These are phyloP conservation scores for Adineta ricciae DNA, from an alignment of 2,888 invertebrate species.

Conservation along the genomic window DNA sequence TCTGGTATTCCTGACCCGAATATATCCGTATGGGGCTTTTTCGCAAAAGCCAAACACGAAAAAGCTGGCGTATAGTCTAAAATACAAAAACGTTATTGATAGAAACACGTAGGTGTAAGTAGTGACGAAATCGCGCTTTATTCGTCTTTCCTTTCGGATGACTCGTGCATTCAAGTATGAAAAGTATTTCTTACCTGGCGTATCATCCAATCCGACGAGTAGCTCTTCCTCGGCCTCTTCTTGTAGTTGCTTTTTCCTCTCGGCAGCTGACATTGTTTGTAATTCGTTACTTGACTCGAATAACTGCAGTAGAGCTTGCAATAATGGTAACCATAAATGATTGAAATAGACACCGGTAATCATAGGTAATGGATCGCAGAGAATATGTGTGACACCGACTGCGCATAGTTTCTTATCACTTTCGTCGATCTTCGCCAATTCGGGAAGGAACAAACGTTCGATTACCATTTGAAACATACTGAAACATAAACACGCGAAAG, in stretches of 20 bases:
- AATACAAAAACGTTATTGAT: background rate
- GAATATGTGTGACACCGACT: slow-evolving; percentile 61
- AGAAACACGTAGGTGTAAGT: background rate
- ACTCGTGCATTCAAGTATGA: background rate
- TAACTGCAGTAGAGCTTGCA: slow-evolving; percentile 1
- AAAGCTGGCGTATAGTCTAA: slow-evolving; percentile 8
- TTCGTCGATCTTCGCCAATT: slow-evolving; percentile 75
- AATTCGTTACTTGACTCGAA: background rate
- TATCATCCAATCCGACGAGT: background rate
- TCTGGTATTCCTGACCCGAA: background rate
- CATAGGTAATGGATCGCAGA: background rate
- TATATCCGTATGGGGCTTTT: slow-evolving; percentile 1
- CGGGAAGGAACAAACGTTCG: slow-evolving; percentile 73
- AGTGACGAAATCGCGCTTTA: background rate
- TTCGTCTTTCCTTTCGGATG: background rate
- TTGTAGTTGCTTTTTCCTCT: background rate
- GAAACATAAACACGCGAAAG: too few species aligned
- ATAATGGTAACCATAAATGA: background rate
- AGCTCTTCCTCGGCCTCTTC: background rate
- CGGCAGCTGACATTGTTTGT: background rate
- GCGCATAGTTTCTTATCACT: slow-evolving; percentile 79
- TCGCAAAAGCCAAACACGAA: slow-evolving; percentile 5
- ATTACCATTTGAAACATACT: slow-evolving; percentile 92
- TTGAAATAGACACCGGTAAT: background rate
- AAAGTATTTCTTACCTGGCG: background rate